These are phyloP conservation scores for Callocephalon fimbriatum DNA, from an alignment of 2,113 vertebrate genomes.

Conservation along the genomic window DNA sequence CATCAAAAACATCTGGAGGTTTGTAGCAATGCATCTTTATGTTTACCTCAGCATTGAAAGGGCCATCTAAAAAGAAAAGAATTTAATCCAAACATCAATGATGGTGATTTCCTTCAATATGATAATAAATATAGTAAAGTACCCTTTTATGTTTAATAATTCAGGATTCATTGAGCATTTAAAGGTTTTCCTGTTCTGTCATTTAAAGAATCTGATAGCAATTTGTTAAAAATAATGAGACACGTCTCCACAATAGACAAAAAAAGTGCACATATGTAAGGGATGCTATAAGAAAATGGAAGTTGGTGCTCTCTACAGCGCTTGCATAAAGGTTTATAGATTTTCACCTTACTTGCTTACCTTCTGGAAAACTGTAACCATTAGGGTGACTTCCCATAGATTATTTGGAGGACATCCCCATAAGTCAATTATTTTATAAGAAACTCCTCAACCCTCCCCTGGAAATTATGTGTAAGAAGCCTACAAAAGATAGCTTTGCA, in stretches of 20 bases:
- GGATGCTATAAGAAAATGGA: not conserved
- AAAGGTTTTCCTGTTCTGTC: conserved; percentile 71
- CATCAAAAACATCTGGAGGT: not conserved
- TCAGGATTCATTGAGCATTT: conserved; percentile 71
- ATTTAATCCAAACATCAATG: conserved; percentile 63
- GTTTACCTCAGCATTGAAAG: conserved; percentile 30
- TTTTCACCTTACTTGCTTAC: not conserved
- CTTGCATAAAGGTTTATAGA: not conserved
- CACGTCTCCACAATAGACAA: not conserved
- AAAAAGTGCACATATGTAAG: not conserved
- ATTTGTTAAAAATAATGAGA: conserved; percentile 63
- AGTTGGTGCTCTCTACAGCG: not conserved
- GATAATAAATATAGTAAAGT: conserved; percentile 76
- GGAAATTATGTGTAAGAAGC: not conserved
- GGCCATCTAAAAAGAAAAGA: conserved; percentile 66
- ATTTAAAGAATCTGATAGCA: conserved; percentile 68
- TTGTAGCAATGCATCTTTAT: conserved; percentile 52
- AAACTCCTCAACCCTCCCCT: not conserved
- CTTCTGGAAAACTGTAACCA: not conserved
- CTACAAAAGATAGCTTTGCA: not conserved
- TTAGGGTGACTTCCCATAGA: not conserved
- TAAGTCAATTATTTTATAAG: not conserved
- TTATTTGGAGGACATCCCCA: not conserved
- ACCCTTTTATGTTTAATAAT: conserved; percentile 80
- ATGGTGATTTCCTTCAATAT: conserved; percentile 60